A percentile compares a stretch with the other conserved stretches of the same genome.
Evolutionary conservation across 2,113 vertebrate genomes (phyloP).

Genomic region (Salminus brasiliensis): DNA sequence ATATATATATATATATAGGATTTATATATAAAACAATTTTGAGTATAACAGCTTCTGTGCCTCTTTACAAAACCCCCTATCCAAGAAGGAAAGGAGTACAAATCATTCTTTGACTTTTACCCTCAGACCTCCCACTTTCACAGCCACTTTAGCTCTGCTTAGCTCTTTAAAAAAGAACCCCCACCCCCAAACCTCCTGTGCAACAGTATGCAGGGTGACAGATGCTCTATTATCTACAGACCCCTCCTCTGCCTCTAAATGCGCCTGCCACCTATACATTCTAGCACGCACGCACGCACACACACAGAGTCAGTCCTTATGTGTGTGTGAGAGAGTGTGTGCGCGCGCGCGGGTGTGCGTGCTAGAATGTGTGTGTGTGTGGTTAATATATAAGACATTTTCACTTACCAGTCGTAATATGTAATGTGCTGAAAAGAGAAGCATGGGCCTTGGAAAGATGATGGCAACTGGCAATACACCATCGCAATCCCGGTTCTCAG

Average conservation of each 20-base stretch:
- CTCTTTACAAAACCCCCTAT: background rate
- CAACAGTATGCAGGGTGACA: conserved; percentile 42
- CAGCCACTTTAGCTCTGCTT: conserved; percentile 26
- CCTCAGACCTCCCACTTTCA: background rate
- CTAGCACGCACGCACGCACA: background rate
- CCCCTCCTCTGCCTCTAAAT: conserved; percentile 10
- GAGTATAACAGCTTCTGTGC: background rate
- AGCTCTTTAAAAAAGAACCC: conserved; percentile 4
- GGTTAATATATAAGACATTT: no score
- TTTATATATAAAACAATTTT: background rate
- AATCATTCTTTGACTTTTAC: background rate
- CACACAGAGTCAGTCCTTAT: no score
- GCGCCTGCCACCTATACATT: background rate
- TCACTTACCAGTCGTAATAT: no score
- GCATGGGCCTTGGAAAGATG: no score
- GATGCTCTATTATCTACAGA: conserved; percentile 46
- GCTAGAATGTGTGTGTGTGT: no score
- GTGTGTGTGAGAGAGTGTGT: no score
- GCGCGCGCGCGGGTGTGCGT: no score
- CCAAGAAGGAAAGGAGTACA: background rate
- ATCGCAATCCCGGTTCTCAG: no score
- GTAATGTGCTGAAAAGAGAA: no score
- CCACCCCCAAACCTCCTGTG: conserved; percentile 16
- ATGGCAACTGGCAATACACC: no score
- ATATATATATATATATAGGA: no score